Percentiles rank a stretch among this genome's conserved stretches.
Conservation (phyloP, 2,113 vertebrate species). For the Tapirus terrestris region DNA sequence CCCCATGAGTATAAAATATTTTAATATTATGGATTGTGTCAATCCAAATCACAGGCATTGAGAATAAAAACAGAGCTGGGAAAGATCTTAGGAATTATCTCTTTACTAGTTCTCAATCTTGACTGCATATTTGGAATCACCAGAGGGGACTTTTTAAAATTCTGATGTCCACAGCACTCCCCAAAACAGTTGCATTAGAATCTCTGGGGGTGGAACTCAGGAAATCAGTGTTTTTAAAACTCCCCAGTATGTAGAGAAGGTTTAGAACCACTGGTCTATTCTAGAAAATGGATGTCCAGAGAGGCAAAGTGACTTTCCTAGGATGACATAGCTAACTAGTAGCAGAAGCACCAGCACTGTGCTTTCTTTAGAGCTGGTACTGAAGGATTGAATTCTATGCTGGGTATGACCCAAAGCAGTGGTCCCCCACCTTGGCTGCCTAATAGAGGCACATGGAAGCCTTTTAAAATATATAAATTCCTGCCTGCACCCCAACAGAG, state of each 20-base stretch:
- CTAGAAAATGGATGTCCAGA: background rate
- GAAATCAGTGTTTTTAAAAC: background rate
- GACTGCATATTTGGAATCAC: background rate
- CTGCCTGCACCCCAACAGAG: background rate
- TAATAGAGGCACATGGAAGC: background rate
- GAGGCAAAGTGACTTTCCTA: background rate
- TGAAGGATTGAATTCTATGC: background rate
- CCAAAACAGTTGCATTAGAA: background rate
- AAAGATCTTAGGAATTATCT: background rate
- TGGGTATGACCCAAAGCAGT: background rate
- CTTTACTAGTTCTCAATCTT: background rate
- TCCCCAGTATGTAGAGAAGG: background rate
- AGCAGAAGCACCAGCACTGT: background rate
- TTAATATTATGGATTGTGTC: background rate
- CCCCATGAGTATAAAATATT: background rate
- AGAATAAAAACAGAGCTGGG: constrained; percentile 7
- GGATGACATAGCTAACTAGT: background rate
- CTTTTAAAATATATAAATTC: background rate
- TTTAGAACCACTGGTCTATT: background rate
- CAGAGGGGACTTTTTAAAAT: background rate
- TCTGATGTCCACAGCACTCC: background rate
- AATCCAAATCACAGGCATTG: constrained; percentile 29
- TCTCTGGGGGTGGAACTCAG: background rate
- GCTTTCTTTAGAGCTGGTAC: background rate
- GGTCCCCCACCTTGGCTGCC: background rate